phyloP scores from a whole-genome alignment of 1,140 invertebrate species.

The Phymorhynchus buccinoides region DNA sequence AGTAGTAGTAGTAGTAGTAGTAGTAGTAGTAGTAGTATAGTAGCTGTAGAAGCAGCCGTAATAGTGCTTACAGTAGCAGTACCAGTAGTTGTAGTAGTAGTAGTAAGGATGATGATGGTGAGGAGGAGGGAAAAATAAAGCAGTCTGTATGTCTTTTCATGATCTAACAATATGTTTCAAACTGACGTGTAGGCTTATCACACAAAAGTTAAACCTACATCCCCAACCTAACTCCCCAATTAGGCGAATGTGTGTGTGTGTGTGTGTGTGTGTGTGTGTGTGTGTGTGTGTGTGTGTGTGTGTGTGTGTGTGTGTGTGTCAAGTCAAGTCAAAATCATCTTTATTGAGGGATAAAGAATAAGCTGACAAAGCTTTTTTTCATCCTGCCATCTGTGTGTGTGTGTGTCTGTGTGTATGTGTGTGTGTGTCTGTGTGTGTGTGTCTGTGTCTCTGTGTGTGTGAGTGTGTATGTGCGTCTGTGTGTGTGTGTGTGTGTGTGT shows the following conservation, averaged over 20 bases:
- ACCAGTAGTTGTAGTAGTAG: slow-evolving; percentile 23
- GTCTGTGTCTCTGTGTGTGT: background rate
- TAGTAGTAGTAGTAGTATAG: too few relatives aligned
- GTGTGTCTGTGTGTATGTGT: background rate
- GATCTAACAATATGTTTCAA: background rate
- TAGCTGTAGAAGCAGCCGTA: too few relatives aligned
- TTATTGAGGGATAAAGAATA: too few relatives aligned
- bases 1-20: too few relatives aligned
- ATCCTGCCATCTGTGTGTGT: background rate
- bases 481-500: slow-evolving; percentile 1
- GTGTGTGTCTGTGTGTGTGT: background rate
- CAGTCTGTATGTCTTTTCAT: background rate
- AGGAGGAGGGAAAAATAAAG: background rate
- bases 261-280: too few relatives aligned
- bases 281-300: too few relatives aligned
- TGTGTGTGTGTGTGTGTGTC: too few relatives aligned
- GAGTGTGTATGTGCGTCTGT: background rate
- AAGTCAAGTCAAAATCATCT: too few relatives aligned
- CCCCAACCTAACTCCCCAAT: too few relatives aligned
- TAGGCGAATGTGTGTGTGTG: background rate
- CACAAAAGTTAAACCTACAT: too few relatives aligned
- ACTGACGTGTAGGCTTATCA: too few relatives aligned
- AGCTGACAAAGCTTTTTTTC: background rate
- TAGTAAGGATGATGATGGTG: too few relatives aligned
- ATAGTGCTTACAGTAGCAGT: slow-evolving; percentile 26